Evolutionary conservation across 35 echinoderm and acorn worm species (phyloP).

Genomic region (Ophiothrix spiculata): DNA sequence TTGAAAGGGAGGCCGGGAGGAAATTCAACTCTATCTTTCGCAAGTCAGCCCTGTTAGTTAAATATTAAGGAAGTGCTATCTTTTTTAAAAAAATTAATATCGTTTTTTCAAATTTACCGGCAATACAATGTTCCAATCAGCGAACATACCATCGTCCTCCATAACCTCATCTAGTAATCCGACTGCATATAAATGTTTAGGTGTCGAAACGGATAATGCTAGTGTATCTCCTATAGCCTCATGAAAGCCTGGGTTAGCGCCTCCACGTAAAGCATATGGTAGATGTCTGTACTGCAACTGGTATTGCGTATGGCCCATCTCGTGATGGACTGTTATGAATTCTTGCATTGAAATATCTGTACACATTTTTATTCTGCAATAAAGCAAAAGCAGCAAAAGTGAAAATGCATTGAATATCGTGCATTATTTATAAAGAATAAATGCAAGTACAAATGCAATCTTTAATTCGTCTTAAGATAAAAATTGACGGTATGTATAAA

Average conservation of each 20-base stretch:
- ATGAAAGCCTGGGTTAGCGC: conserved; percentile 70
- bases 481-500: neutral
- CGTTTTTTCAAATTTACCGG: too few species aligned
- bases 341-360: conserved; percentile 62
- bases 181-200: conserved; percentile 52
- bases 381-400: neutral
- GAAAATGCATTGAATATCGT: neutral
- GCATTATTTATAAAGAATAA: too few species aligned
- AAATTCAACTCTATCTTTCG: too few species aligned
- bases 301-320: conserved; percentile 78
- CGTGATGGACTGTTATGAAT: conserved; percentile 68
- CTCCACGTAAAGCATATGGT: conserved; percentile 41
- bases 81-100: too few species aligned
- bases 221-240: conserved; percentile 73
- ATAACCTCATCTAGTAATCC: conserved; percentile 21
- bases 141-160: conserved; percentile 33
- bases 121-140: too few species aligned
- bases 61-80: too few species aligned
- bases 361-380: conserved; percentile 64
- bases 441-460: neutral
- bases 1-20: too few species aligned
- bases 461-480: neutral
- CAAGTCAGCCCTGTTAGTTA: too few species aligned
- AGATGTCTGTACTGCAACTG: conserved; percentile 54
- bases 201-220: conserved; percentile 67